A percentile compares a stretch with the other conserved stretches of the same genome.
These are phyloP conservation scores for Rosalia funebris DNA, from an alignment of 2,888 invertebrate species.

Conservation along the genomic window DNA sequence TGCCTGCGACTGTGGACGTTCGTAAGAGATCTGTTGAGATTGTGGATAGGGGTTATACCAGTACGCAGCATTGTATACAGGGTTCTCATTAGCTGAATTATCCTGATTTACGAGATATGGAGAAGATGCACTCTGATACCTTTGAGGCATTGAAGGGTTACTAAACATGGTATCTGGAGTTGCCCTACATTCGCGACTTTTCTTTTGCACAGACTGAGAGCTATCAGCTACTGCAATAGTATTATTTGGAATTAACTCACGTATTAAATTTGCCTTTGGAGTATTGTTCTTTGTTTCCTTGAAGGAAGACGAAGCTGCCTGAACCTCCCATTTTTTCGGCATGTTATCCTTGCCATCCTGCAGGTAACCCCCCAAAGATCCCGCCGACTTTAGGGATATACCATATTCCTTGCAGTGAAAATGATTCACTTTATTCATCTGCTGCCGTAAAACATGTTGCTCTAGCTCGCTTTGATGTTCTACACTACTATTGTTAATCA, in stretches of 20 bases:
- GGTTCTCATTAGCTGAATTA: conserved; percentile 65
- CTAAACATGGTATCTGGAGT: conserved; percentile 72
- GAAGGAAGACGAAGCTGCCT: conserved; percentile 60
- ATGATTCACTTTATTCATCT: conserved; percentile 66
- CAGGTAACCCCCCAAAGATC: conserved; percentile 81
- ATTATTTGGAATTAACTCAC: conserved; percentile 67
- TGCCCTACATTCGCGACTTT: conserved; percentile 69
- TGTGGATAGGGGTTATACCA: conserved; percentile 64
- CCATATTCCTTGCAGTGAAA: conserved; percentile 82
- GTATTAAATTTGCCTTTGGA: conserved; percentile 64
- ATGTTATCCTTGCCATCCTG: conserved; percentile 81
- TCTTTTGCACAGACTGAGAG: conserved; percentile 75
- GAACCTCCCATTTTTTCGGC: conserved; percentile 77
- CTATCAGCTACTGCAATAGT: conserved; percentile 78
- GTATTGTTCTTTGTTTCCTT: conserved; percentile 75
- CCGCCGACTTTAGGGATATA: conserved; percentile 77
- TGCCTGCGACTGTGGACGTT: conserved; percentile 58
- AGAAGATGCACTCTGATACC: conserved; percentile 74
- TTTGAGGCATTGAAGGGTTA: conserved; percentile 74
- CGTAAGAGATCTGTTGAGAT: conserved; percentile 64
- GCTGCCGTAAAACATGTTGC: conserved; percentile 59
- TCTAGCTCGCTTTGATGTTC: conserved; percentile 34
- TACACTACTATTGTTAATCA: conserved; percentile 58
- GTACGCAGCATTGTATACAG: conserved; percentile 52
- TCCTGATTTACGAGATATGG: conserved; percentile 72